Evolutionary conservation across 2,113 vertebrate genomes (phyloP).

Genomic region (Brachyistius frenatus): DNA sequence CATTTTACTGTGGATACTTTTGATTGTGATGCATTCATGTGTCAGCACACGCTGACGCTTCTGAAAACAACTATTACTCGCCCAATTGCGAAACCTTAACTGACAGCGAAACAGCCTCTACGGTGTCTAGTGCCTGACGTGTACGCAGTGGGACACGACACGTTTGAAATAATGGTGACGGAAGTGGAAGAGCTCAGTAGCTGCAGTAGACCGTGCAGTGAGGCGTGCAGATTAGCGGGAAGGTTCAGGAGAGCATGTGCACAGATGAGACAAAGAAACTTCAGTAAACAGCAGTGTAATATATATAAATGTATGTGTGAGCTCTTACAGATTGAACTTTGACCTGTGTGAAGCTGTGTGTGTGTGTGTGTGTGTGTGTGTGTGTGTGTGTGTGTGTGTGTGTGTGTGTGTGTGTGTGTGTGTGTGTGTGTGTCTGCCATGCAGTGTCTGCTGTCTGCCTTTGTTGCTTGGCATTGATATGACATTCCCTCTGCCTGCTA

Average conservation of each 20-base stretch:
- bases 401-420: constrained; percentile 23
- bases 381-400: constrained; percentile 34
- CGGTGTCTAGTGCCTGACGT: neutral
- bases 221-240: neutral
- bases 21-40: neutral
- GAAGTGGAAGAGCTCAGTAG: neutral
- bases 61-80: neutral
- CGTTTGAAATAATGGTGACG: neutral
- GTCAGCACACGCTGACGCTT: neutral
- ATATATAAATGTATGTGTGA: neutral
- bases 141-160: neutral
- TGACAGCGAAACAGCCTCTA: neutral
- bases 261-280: constrained; percentile 30
- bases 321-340: constrained; percentile 4
- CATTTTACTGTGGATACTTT: neutral
- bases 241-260: neutral
- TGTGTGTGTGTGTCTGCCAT: constrained; percentile 37
- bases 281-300: neutral
- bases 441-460: constrained; percentile 26
- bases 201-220: neutral
- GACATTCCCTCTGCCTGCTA: constrained; percentile 50
- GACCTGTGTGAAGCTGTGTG: constrained; percentile 3
- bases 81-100: neutral
- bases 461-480: constrained; percentile 48
- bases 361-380: constrained; percentile 24